Conservation (phyloP, 1,140 invertebrate genomes). For the Tenebrio molitor region DNA sequence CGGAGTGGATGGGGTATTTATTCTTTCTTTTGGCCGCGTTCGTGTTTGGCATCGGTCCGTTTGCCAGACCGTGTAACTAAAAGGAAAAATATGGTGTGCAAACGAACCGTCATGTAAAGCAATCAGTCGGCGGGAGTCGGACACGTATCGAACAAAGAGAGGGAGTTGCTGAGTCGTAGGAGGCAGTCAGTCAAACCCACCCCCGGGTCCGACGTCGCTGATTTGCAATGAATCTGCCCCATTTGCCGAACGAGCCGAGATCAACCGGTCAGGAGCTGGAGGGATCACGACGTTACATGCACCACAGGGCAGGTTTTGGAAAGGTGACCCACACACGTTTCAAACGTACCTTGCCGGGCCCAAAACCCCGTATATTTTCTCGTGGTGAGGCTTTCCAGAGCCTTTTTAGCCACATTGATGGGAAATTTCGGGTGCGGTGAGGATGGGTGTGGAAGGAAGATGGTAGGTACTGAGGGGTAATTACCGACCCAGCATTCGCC, state of each 20-base stretch:
- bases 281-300: constrained; percentile 50
- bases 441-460: too few species aligned
- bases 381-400: too few species aligned
- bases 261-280: constrained; percentile 51
- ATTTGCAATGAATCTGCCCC: constrained; percentile 42
- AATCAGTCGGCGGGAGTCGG: constrained; percentile 24
- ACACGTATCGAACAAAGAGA: constrained; percentile 39
- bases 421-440: too few species aligned
- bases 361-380: too few species aligned
- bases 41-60: too few species aligned
- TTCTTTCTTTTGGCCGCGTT: too few species aligned
- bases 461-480: too few species aligned
- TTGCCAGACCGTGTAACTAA: neutral
- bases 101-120: constrained; percentile 41
- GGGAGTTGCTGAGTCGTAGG: constrained; percentile 19
- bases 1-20: too few species aligned
- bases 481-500: too few species aligned
- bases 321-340: too few species aligned
- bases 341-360: too few species aligned
- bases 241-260: constrained; percentile 49
- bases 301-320: constrained; percentile 16
- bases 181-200: constrained; percentile 7
- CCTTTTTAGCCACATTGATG: too few species aligned
- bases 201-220: neutral
- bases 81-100: constrained; percentile 35